Conservation (phyloP, 2,888 invertebrate genomes). For the Herminia tarsipennalis region DNA sequence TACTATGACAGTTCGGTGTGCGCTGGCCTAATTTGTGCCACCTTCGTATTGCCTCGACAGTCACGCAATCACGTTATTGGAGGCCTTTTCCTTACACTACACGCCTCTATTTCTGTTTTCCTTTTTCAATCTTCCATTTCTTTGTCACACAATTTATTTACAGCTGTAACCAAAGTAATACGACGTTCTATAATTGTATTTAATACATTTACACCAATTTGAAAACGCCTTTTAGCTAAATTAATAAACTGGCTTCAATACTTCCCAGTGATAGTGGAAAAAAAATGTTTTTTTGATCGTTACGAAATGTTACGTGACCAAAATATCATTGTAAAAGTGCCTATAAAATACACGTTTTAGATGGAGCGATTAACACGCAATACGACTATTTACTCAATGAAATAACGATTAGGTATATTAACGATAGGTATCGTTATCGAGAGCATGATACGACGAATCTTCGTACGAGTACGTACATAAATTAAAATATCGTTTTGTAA, state of each 20-base stretch:
- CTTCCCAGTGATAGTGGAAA: conserved; percentile 25
- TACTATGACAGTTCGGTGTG: conserved; percentile 47
- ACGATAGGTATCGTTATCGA: conserved; percentile 39
- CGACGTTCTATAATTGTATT: conserved; percentile 39
- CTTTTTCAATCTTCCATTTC: conserved; percentile 23
- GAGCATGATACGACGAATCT: conserved; percentile 4
- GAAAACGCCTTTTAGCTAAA: conserved; percentile 48
- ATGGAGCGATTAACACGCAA: conserved; percentile 68
- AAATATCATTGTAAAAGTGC: conserved; percentile 52
- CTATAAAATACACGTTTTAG: conserved; percentile 51
- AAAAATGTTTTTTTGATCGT: conserved; percentile 52
- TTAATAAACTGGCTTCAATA: conserved; percentile 32
- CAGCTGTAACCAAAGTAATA: conserved; percentile 28
- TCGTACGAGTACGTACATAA: neutral
- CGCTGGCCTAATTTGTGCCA: conserved; percentile 55
- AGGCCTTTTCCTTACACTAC: conserved; percentile 56
- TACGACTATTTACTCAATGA: conserved; percentile 65
- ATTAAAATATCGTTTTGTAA: neutral
- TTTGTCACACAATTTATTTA: conserved; percentile 28
- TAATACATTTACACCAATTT: conserved; percentile 23
- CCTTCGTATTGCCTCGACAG: conserved; percentile 49
- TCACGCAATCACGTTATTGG: conserved; percentile 57
- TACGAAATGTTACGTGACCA: conserved; percentile 62
- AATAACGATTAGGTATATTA: conserved; percentile 47
- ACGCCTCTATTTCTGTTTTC: conserved; percentile 39